Evolutionary conservation across 2,113 vertebrate species (phyloP).

Genomic region (Platanista minor): DNA sequence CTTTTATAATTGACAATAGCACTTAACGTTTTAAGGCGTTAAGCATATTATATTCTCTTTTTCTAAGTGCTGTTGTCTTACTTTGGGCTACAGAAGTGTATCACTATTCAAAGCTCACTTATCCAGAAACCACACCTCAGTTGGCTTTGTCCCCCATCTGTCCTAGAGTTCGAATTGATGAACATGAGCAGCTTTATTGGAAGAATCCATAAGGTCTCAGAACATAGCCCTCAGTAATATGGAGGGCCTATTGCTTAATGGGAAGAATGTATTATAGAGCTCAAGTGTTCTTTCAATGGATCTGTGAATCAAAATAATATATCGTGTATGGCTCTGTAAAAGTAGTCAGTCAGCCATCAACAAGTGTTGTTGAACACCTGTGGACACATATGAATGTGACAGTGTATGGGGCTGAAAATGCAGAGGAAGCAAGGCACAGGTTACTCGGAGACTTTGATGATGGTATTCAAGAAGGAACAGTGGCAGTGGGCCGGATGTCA

Average conservation of each 20-base stretch:
- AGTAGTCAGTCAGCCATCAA: background rate
- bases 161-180: background rate
- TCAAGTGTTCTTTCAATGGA: background rate
- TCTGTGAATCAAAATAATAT: background rate
- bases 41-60: background rate
- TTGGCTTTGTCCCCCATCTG: background rate
- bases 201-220: background rate
- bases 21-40: background rate
- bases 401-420: background rate
- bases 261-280: background rate
- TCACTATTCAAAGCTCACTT: background rate
- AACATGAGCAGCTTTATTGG: background rate
- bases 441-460: background rate
- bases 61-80: background rate
- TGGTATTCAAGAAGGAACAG: background rate
- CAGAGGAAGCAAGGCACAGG: background rate
- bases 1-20: background rate
- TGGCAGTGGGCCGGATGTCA: background rate
- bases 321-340: background rate
- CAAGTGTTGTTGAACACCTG: background rate
- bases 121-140: background rate
- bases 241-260: background rate
- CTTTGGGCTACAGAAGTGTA: background rate
- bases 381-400: background rate
- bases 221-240: background rate